These are phyloP conservation scores for Xyrichtys novacula DNA, from an alignment of 2,797 vertebrate genomes.

Conservation along the genomic window DNA sequence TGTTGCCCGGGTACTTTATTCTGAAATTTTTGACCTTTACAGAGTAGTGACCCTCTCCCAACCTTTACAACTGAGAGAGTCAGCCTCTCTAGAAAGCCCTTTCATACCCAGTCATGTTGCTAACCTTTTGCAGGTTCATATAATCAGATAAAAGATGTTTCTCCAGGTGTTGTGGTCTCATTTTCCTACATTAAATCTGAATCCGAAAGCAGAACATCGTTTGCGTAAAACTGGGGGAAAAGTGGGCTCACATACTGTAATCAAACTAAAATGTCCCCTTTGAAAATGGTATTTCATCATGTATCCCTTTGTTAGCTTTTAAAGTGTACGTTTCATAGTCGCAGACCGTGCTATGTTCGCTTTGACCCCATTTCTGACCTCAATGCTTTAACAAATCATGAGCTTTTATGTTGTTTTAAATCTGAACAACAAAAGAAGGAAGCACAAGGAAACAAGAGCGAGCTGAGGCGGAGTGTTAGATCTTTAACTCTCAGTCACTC, in stretches of 20 bases:
- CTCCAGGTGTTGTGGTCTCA: background rate
- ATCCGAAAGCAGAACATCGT: background rate
- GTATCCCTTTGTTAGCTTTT: background rate
- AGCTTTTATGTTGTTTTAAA: background rate
- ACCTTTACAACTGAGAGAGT: too few relatives aligned
- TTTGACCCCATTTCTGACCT: background rate
- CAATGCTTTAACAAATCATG: background rate
- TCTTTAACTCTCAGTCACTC: conserved; percentile 4
- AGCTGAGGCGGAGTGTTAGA: conserved; percentile 7
- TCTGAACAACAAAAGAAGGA: background rate
- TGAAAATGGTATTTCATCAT: background rate
- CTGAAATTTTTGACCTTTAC: too few relatives aligned
- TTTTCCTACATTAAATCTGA: background rate
- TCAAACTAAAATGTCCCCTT: background rate
- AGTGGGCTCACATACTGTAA: background rate
- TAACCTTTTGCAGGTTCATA: too few relatives aligned
- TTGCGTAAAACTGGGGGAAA: background rate
- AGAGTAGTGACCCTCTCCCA: too few relatives aligned
- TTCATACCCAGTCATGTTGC: too few relatives aligned
- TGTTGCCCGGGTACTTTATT: too few relatives aligned
- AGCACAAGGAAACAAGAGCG: background rate
- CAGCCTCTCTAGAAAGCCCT: too few relatives aligned
- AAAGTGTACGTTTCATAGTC: background rate
- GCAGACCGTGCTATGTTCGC: too few relatives aligned
- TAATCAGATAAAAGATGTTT: too few relatives aligned